Evolutionary conservation across 2,797 vertebrate genomes (phyloP).

Genomic region (Allobates femoralis): DNA sequence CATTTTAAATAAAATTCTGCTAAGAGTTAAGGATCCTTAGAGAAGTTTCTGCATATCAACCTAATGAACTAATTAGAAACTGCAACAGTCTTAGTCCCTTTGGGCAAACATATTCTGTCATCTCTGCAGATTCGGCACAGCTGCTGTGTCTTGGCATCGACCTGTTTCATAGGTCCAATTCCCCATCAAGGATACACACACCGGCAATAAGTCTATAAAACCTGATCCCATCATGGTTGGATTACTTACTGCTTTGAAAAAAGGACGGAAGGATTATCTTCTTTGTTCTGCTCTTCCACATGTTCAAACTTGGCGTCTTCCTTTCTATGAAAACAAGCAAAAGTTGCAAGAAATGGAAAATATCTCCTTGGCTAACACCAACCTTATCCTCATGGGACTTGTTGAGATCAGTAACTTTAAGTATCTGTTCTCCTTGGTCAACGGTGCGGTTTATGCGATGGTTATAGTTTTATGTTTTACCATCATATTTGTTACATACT

Average conservation of each 20-base stretch:
- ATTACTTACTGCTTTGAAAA: background rate
- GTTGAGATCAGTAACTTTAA: conserved; percentile 1
- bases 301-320: background rate
- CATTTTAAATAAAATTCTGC: too few species aligned
- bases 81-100: background rate
- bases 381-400: conserved; percentile 5
- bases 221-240: background rate
- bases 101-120: too few species aligned
- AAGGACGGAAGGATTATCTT: too few species aligned
- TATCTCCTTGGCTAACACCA: background rate
- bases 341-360: background rate
- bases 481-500: conserved; percentile 1
- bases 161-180: background rate
- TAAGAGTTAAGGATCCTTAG: too few species aligned
- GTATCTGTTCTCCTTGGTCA: background rate
- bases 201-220: background rate
- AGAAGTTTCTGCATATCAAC: too few species aligned
- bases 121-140: background rate
- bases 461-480: background rate
- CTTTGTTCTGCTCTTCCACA: background rate
- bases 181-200: background rate
- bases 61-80: background rate
- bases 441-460: background rate
- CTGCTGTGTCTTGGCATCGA: background rate
- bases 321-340: background rate